A percentile compares a stretch with the other conserved stretches of the same genome.
Conservation (phyloP, 2,888 invertebrate species). For the Phortica okadai region DNA sequence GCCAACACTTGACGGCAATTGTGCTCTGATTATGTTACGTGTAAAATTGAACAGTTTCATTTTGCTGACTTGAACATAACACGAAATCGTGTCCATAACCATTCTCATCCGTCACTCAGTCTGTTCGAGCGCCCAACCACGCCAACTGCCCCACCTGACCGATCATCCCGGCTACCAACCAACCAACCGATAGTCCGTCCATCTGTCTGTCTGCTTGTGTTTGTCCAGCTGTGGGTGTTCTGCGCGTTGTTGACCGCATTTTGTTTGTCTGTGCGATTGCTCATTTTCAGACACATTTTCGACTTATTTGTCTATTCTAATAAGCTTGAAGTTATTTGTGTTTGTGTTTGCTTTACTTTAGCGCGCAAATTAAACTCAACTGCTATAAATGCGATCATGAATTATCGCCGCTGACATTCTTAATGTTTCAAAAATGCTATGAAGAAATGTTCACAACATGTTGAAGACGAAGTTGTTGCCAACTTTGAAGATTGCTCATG, state of each 20-base stretch:
- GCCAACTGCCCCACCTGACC: no score
- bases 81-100: background rate
- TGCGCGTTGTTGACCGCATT: slow-evolving; percentile 26
- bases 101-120: background rate
- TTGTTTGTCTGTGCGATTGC: background rate
- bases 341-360: no score
- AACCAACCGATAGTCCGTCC: no score
- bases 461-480: no score
- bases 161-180: no score
- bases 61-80: background rate
- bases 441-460: no score
- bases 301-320: background rate
- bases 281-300: background rate
- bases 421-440: no score
- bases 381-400: no score
- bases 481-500: no score
- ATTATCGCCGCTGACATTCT: no score
- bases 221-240: slow-evolving; percentile 66
- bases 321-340: no score
- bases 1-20: background rate
- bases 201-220: slow-evolving; percentile 48
- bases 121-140: background rate
- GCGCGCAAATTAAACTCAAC: no score
- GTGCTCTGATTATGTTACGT: background rate
- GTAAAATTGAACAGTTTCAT: background rate